These are phyloP conservation scores for Acropora yongei DNA, from an alignment of 64 coral and sea anemone genomes.

Conservation along the genomic window DNA sequence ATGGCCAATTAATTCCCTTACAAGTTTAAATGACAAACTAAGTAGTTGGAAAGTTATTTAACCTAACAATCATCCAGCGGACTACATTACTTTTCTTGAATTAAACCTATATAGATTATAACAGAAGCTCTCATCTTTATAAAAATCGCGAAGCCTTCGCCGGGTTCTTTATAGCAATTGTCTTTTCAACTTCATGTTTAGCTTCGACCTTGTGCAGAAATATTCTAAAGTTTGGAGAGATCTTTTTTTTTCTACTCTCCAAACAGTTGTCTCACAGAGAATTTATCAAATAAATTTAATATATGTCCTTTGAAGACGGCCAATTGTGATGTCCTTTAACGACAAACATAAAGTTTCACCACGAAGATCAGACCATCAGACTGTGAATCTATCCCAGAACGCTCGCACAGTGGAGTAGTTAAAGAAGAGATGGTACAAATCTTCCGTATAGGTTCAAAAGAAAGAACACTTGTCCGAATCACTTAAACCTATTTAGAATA, in stretches of 20 bases:
- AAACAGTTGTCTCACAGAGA: background rate
- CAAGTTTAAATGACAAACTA: background rate
- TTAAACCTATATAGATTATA: background rate
- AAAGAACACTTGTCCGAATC: background rate
- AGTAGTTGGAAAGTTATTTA: background rate
- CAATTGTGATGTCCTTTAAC: background rate
- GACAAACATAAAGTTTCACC: background rate
- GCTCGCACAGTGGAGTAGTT: background rate
- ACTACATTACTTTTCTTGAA: background rate
- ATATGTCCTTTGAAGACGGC: background rate
- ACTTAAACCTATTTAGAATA: slow-evolving; percentile 27
- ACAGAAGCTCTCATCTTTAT: background rate
- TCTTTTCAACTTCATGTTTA: background rate
- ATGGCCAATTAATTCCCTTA: background rate
- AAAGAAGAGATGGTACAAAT: background rate
- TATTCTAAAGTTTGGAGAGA: background rate
- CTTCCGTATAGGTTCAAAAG: background rate
- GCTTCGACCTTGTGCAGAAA: no score
- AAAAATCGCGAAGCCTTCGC: background rate
- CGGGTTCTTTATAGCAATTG: background rate
- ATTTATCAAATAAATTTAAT: background rate
- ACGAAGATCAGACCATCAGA: slow-evolving; percentile 8
- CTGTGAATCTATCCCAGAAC: background rate
- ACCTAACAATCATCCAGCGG: background rate
- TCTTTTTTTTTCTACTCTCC: background rate